Evolutionary conservation across 2,797 vertebrate species (phyloP).

Genomic region (Enteromius unitaeniatus): DNA sequence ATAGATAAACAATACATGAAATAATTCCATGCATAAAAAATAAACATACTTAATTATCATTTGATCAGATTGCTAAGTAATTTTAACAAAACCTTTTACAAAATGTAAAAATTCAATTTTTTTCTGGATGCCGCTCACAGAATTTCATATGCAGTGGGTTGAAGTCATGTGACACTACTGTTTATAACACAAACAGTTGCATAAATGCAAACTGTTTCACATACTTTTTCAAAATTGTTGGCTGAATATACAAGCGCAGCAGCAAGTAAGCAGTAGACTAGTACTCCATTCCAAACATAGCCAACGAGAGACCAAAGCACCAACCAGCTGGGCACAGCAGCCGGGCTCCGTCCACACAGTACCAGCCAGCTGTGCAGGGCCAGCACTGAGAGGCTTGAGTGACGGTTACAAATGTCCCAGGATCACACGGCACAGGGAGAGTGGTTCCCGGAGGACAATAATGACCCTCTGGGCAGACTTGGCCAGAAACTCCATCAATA

Average conservation of each 20-base stretch:
- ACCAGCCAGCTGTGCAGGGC: slow-evolving; percentile 82
- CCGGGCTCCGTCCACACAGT: slow-evolving; percentile 79
- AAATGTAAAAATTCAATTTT: not conserved
- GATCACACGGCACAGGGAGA: slow-evolving; percentile 75
- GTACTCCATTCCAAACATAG: slow-evolving; percentile 24
- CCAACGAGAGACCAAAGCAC: slow-evolving; percentile 57
- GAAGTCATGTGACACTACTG: not conserved
- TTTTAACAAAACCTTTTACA: not conserved
- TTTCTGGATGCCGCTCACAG: not conserved
- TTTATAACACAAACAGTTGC: slow-evolving; percentile 23
- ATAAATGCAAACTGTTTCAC: slow-evolving; percentile 32
- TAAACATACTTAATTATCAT: not conserved
- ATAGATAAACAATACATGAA: not conserved
- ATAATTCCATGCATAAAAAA: not conserved
- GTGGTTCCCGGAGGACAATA: slow-evolving; percentile 81
- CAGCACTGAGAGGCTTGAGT: slow-evolving; percentile 77
- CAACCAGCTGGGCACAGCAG: slow-evolving; percentile 86
- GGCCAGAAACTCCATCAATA: slow-evolving; percentile 76
- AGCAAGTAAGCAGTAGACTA: slow-evolving; percentile 29
- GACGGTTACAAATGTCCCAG: slow-evolving; percentile 79
- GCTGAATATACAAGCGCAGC: not conserved
- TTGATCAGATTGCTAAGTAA: not conserved
- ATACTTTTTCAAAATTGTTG: slow-evolving; percentile 4
- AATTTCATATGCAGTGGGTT: not conserved
- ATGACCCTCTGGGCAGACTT: slow-evolving; percentile 78